Base-by-base conservation (phyloP, 2,888 invertebrate species). In the Chironomus riparius region DNA sequence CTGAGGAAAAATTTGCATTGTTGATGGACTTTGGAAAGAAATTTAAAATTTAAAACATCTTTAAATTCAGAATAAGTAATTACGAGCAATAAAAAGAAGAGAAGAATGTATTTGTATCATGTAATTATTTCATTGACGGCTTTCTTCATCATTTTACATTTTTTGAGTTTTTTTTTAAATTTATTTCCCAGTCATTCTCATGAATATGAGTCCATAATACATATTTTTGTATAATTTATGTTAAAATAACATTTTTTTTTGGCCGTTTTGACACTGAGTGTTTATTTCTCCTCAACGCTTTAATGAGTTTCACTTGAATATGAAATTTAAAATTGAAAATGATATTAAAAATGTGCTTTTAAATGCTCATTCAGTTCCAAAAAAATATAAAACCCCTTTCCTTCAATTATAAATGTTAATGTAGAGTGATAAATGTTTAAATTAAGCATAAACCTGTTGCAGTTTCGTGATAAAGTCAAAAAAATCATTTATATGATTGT, bases 401-500 rank as follows among this genome's bases (percentile, higher is more conserved):
- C 38, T 38, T 38, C 10, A 38, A 38, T 38, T 38, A 18, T 65
- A 65, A 65, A 65, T 65, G 65, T 65, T 24, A 22, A 65, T 65
- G 10, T 10, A 24, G 65, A 65, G 4, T 65, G 71, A 71, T 71
- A 47, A 71, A 38, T 62, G 72, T 22, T 62, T 62, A 73, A 71
- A 71, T 56, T 56, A 62, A 15, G n/a, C 56, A 56, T 50, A 15
- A 62, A 72, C 72, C 72, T 72, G 72, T 72, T 72, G 61, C 47
- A 62, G 68, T 56, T 56, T 56, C n/a, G 18, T 56, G 56, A 56
- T 38, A 38, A 1, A 38, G 10, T 38, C 38, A 2, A 18, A 50
- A 50, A 50, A 50, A 50, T 50, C 50, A n/a, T 50, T 15, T 28
- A 15, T 18, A 7, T 56, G 56, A 56, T 56, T 56, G 56, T 18